Percentiles rank a stretch among this genome's conserved stretches.
phyloP scores from a whole-genome alignment of 1,140 invertebrate species.

The Matsumurasca onukii region DNA sequence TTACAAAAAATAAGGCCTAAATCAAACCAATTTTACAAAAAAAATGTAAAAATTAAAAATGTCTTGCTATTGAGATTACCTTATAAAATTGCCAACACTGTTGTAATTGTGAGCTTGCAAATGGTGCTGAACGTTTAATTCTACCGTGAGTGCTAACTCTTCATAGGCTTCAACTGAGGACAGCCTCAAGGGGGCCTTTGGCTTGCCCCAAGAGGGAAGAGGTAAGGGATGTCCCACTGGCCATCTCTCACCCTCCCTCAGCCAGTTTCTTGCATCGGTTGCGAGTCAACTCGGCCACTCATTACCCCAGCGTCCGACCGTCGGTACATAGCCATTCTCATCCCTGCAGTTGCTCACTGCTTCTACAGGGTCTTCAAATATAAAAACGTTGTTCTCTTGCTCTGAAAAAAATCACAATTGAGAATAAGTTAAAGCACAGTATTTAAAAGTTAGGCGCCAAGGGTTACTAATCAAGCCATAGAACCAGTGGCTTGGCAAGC shows the following conservation, averaged over 20 bases:
- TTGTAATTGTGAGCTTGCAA: slow-evolving; percentile 80
- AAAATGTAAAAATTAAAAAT: slow-evolving; percentile 29
- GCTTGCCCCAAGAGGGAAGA: slow-evolving; percentile 63
- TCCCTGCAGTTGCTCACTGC: slow-evolving; percentile 59
- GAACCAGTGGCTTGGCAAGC: too few species aligned
- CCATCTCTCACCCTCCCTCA: slow-evolving; percentile 47
- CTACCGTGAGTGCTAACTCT: slow-evolving; percentile 71
- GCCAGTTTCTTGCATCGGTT: slow-evolving; percentile 33
- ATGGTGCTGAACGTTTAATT: slow-evolving; percentile 72
- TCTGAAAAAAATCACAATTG: slow-evolving; percentile 45
- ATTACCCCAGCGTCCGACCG: slow-evolving; percentile 79
- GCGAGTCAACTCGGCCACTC: slow-evolving; percentile 94
- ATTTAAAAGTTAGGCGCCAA: too few species aligned
- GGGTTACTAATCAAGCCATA: too few species aligned
- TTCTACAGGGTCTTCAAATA: slow-evolving; percentile 57
- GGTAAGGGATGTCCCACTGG: slow-evolving; percentile 64
- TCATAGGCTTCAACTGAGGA: slow-evolving; percentile 70
- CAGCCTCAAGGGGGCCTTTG: slow-evolving; percentile 54
- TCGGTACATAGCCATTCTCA: slow-evolving; percentile 66
- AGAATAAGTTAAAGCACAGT: too few species aligned
- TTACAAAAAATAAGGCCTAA: not conserved
- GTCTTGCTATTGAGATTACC: too few species aligned
- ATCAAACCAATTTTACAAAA: not conserved
- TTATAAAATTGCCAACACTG: slow-evolving; percentile 80
- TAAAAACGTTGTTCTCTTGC: slow-evolving; percentile 56